phyloP scores from a whole-genome alignment of 2,888 invertebrate genomes.

The Alentia gelatinosa region DNA sequence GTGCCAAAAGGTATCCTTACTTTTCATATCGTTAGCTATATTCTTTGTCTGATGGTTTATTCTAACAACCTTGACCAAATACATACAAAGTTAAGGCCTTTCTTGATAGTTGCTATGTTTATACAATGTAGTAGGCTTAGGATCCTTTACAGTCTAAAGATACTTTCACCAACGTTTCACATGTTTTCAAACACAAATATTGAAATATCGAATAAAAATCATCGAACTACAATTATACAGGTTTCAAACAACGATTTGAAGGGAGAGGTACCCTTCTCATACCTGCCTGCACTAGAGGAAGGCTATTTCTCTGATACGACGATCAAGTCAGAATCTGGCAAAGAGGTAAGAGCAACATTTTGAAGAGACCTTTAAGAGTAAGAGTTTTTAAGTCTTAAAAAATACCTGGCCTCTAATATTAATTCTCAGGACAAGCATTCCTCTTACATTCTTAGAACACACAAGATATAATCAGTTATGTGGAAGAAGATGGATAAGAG shows the following conservation, averaged over 20 bases:
- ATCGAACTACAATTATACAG: conserved; percentile 64
- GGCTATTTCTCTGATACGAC: conserved; percentile 85
- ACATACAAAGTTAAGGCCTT: not conserved
- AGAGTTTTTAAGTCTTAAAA: not conserved
- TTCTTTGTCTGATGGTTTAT: not conserved
- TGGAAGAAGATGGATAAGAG: too few species aligned
- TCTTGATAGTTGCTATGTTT: not conserved
- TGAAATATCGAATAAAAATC: not conserved
- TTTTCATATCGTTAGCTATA: not conserved
- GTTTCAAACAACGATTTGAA: conserved; percentile 73
- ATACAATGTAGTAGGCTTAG: not conserved
- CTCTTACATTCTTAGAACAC: too few species aligned
- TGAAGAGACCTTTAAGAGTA: not conserved
- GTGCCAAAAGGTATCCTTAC: conserved; percentile 83
- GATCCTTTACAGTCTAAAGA: not conserved
- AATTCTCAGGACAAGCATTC: too few species aligned
- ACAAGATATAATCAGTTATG: too few species aligned
- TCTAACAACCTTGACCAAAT: not conserved
- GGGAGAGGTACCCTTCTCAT: conserved; percentile 84
- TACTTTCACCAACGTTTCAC: too few species aligned
- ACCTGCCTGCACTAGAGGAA: conserved; percentile 85
- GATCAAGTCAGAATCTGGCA: conserved; percentile 83
- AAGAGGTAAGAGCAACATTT: conserved; percentile 80
- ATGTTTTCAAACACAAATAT: too few species aligned
- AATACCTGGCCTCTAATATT: too few species aligned